Percentiles rank a stretch among this genome's conserved stretches.
phyloP scores from a whole-genome alignment of 2,797 vertebrate genomes.

The Cephalopachus bancanus region DNA sequence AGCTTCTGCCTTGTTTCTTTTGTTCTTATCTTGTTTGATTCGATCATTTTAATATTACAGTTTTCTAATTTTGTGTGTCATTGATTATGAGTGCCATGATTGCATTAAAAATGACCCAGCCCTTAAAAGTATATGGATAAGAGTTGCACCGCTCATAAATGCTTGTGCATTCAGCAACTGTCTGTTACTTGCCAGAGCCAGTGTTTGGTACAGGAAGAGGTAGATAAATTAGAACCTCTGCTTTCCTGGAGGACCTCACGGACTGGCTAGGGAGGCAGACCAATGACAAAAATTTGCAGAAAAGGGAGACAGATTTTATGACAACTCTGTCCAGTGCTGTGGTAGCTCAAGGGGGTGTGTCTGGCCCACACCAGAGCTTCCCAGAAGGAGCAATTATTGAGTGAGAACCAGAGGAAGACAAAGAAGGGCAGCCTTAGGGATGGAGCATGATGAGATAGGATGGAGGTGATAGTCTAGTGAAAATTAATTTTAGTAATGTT shows the following conservation, averaged over 20 bases:
- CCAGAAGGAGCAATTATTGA: background rate
- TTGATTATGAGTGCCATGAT: background rate
- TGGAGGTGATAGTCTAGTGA: background rate
- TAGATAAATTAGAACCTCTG: background rate
- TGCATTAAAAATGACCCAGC: background rate
- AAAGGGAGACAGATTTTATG: background rate
- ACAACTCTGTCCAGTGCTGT: background rate
- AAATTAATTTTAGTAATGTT: slow-evolving; percentile 1
- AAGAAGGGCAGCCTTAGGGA: background rate
- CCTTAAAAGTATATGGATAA: background rate
- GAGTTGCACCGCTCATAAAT: background rate
- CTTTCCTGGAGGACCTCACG: background rate
- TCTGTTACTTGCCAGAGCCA: background rate
- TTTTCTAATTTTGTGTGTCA: slow-evolving; percentile 21
- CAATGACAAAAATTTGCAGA: background rate
- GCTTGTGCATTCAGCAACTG: slow-evolving; percentile 12
- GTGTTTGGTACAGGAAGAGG: background rate
- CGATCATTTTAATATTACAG: background rate
- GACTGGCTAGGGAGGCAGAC: background rate
- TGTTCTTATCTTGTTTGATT: slow-evolving; percentile 61
- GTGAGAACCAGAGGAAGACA: background rate
- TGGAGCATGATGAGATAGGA: background rate
- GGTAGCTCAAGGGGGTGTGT: background rate
- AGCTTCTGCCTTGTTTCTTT: slow-evolving; percentile 29
- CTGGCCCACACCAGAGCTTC: background rate